These are phyloP conservation scores for Lates japonicus DNA, from an alignment of 2,797 vertebrate species.

Conservation along the genomic window DNA sequence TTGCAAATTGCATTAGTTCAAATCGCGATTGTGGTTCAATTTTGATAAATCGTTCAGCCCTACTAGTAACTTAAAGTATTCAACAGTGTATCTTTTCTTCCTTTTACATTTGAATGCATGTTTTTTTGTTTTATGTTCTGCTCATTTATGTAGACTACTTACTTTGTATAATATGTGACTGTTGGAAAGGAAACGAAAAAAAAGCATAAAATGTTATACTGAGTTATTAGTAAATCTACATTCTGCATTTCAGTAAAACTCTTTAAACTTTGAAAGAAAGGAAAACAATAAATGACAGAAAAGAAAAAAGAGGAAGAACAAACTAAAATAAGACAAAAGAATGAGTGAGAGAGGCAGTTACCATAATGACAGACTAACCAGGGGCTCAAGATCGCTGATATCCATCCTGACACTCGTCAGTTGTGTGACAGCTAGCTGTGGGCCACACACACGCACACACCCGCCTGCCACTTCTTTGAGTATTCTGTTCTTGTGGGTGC, in stretches of 20 bases:
- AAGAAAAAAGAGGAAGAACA: not conserved
- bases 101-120: conserved; percentile 19
- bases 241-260: conserved; percentile 24
- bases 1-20: too few species aligned
- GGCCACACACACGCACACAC: conserved; percentile 42
- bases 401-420: conserved; percentile 71
- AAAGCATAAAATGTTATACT: conserved; percentile 6
- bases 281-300: not conserved
- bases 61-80: not conserved
- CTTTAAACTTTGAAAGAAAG: conserved; percentile 12
- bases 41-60: too few species aligned
- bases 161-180: conserved; percentile 6
- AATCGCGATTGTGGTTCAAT: too few species aligned
- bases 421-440: conserved; percentile 68
- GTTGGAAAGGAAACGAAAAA: not conserved
- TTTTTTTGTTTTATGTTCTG: conserved; percentile 2
- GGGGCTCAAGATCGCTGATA: conserved; percentile 67
- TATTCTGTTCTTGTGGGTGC: conserved; percentile 63
- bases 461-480: conserved; percentile 31
- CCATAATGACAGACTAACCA: conserved; percentile 69
- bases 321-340: conserved; percentile 33
- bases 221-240: conserved; percentile 10
- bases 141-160: conserved; percentile 23
- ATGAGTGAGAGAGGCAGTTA: conserved; percentile 38
- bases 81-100: not conserved